phyloP scores from a whole-genome alignment of 2,888 invertebrate genomes.

The Itoplectis maculator region DNA sequence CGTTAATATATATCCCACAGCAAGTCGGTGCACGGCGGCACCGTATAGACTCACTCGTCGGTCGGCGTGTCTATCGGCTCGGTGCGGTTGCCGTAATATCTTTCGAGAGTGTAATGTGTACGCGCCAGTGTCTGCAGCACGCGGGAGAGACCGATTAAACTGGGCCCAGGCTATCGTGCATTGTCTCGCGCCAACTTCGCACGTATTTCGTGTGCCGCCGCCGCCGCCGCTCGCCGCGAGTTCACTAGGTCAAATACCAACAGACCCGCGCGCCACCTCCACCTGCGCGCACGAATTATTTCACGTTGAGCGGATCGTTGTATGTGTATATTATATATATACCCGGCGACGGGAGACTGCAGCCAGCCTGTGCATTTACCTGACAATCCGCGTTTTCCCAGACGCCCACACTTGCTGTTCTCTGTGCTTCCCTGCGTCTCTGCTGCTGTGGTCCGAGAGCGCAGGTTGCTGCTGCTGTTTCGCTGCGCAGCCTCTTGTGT shows the following conservation, averaged over 20 bases:
- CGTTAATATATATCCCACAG: slow-evolving; percentile 12
- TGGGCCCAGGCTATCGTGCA: slow-evolving; percentile 66
- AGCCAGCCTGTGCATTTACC: slow-evolving; percentile 55
- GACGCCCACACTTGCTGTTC: slow-evolving; percentile 62
- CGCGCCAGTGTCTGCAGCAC: too few species aligned
- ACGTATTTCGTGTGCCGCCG: slow-evolving; percentile 66
- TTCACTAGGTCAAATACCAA: slow-evolving; percentile 68
- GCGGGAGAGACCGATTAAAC: slow-evolving; percentile 54
- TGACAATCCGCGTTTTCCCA: slow-evolving; percentile 65
- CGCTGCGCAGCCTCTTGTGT: slow-evolving; percentile 35
- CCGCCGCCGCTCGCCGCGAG: slow-evolving; percentile 48
- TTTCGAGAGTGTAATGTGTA: slow-evolving; percentile 2
- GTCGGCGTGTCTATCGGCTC: slow-evolving; percentile 40
- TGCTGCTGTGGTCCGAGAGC: slow-evolving; percentile 43
- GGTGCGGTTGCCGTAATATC: slow-evolving; percentile 16
- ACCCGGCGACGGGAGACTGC: slow-evolving; percentile 41
- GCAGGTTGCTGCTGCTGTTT: slow-evolving; percentile 53
- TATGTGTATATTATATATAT: neutral
- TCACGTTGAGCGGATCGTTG: slow-evolving; percentile 37
- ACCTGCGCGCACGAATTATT: slow-evolving; percentile 51
- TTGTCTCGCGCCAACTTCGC: slow-evolving; percentile 64
- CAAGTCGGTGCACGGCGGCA: neutral
- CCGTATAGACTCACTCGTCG: slow-evolving; percentile 19
- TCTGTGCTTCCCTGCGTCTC: slow-evolving; percentile 47
- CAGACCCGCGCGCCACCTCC: slow-evolving; percentile 42